A percentile compares a stretch with the other conserved stretches of the same genome.
Evolutionary conservation across 2,797 vertebrate species (phyloP).

Genomic region (Alca torda): DNA sequence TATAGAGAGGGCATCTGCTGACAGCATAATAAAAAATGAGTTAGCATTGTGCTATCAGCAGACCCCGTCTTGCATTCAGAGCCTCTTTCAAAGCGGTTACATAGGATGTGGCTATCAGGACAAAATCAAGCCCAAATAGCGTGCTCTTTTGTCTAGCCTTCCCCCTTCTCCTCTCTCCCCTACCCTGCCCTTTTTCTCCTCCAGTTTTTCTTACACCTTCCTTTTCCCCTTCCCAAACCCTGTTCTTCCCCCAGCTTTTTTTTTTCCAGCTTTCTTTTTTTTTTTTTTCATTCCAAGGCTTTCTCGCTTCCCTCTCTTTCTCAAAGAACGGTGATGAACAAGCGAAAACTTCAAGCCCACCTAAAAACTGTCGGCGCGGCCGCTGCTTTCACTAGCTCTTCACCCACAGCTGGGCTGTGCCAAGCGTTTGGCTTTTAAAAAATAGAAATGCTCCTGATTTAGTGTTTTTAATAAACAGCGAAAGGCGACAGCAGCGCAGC

Average conservation of each 20-base stretch:
- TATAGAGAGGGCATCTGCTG: constrained; percentile 41
- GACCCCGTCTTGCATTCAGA: constrained; percentile 33
- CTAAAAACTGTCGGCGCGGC: constrained; percentile 29
- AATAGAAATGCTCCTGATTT: constrained; percentile 73
- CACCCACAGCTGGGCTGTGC: constrained; percentile 54
- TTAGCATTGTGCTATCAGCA: constrained; percentile 61
- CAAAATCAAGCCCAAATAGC: constrained; percentile 29
- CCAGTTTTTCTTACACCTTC: not conserved
- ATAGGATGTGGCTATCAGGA: constrained; percentile 32
- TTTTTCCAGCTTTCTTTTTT: not conserved
- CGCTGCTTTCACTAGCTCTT: constrained; percentile 58
- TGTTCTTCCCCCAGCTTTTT: not conserved
- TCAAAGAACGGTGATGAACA: constrained; percentile 50
- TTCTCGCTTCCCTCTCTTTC: not conserved
- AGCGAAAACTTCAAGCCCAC: constrained; percentile 62
- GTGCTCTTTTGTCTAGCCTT: not conserved
- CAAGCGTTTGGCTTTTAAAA: constrained; percentile 55
- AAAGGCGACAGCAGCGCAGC: constrained; percentile 57
- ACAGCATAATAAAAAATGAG: constrained; percentile 61
- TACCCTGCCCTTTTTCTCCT: not conserved
- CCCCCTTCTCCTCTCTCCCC: not conserved
- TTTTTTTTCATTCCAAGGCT: constrained; percentile 3
- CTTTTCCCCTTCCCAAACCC: not conserved
- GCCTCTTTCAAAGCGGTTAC: constrained; percentile 19
- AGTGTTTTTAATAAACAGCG: constrained; percentile 78